Conservation (phyloP, 2,888 invertebrate species). For the Drosophila rubida region DNA sequence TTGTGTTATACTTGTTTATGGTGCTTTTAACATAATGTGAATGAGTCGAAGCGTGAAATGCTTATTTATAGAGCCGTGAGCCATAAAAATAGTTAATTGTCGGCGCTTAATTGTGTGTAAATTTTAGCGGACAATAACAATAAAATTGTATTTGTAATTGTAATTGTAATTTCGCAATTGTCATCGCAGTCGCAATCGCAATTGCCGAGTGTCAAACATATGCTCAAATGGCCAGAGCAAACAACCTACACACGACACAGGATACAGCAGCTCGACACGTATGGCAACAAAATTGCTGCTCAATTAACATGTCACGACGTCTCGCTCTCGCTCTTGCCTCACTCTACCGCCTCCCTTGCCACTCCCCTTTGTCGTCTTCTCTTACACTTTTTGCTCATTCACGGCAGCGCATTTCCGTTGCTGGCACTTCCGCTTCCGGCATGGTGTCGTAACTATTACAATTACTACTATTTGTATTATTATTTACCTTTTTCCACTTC, state of each 20-base stretch:
- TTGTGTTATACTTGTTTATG: slow-evolving; percentile 24
- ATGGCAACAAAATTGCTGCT: slow-evolving; percentile 28
- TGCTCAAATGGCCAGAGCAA: slow-evolving; percentile 39
- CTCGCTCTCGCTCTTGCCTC: slow-evolving; percentile 3
- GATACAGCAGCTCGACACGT: slow-evolving; percentile 51
- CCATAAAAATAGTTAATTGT: slow-evolving; percentile 60
- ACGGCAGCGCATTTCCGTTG: slow-evolving; percentile 52
- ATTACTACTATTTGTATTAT: slow-evolving; percentile 31
- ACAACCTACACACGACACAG: slow-evolving; percentile 22
- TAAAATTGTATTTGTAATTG: slow-evolving; percentile 35
- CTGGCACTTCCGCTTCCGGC: slow-evolving; percentile 70
- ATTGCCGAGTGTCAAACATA: slow-evolving; percentile 50
- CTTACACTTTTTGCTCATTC: slow-evolving; percentile 16
- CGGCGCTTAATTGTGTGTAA: slow-evolving; percentile 64
- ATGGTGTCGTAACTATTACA: slow-evolving; percentile 21
- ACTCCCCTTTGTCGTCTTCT: background rate
- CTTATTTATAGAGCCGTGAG: slow-evolving; percentile 34
- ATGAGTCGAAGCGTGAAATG: slow-evolving; percentile 23
- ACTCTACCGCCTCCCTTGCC: background rate
- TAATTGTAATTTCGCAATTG: background rate
- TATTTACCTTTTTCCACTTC: slow-evolving; percentile 28
- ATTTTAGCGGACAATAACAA: slow-evolving; percentile 50
- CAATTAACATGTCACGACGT: slow-evolving; percentile 57
- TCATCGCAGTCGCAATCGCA: slow-evolving; percentile 29
- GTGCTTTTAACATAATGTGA: slow-evolving; percentile 23